Conservation (phyloP, 2,888 invertebrate genomes). For the Mimumesa dahlbomi region DNA sequence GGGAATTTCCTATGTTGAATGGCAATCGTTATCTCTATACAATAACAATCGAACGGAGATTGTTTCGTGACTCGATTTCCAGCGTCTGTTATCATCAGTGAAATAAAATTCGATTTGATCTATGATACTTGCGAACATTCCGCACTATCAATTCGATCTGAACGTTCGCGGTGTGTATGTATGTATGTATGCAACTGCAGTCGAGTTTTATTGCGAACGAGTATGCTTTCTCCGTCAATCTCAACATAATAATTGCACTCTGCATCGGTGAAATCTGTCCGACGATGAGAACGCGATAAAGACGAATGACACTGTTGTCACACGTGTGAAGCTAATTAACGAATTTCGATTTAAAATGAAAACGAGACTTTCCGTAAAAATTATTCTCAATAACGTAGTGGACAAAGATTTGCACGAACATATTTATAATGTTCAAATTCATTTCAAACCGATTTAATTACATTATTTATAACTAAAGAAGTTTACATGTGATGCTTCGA, state of each 20-base stretch:
- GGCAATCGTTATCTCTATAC: no score
- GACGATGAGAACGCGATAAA: constrained; percentile 24
- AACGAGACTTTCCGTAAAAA: no score
- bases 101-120: neutral
- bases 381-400: no score
- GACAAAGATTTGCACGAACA: no score
- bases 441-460: no score
- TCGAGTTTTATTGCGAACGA: constrained; percentile 19
- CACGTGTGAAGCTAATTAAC: constrained; percentile 39
- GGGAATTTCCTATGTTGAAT: no score
- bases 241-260: constrained; percentile 55
- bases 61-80: constrained; percentile 1
- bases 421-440: no score
- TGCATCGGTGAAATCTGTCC: constrained; percentile 58
- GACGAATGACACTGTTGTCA: constrained; percentile 16
- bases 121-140: constrained; percentile 1
- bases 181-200: neutral
- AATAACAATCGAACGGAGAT: neutral
- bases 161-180: constrained; percentile 8
- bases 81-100: constrained; percentile 1
- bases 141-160: constrained; percentile 16
- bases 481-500: no score
- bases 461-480: no score
- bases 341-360: neutral
- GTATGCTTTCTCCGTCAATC: constrained; percentile 62